Percentiles rank a stretch among this genome's conserved stretches.
These are phyloP conservation scores for Streblospio benedicti DNA, from an alignment of 1,140 invertebrate genomes.

Conservation along the genomic window DNA sequence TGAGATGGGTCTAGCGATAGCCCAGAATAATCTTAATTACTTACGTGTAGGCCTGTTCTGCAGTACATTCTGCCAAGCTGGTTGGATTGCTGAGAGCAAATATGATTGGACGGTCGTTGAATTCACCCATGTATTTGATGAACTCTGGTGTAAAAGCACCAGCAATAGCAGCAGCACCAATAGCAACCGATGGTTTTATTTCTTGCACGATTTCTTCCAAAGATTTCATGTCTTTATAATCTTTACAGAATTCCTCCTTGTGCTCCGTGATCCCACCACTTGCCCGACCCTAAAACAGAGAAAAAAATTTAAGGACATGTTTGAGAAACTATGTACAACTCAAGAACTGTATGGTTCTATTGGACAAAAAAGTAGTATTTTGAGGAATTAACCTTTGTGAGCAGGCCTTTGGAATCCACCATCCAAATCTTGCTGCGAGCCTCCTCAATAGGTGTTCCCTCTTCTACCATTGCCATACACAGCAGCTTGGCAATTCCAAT, in stretches of 20 bases:
- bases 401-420: slow-evolving; percentile 49
- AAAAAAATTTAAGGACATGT: background rate
- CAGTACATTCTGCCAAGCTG: slow-evolving; percentile 90
- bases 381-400: slow-evolving; percentile 9
- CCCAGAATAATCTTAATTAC: slow-evolving; percentile 4
- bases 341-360: background rate
- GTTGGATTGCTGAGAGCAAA: slow-evolving; percentile 96
- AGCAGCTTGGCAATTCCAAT: slow-evolving; percentile 81
- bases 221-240: slow-evolving; percentile 6
- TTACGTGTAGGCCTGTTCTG: slow-evolving; percentile 62
- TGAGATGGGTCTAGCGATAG: too few relatives aligned
- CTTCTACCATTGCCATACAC: slow-evolving; percentile 72
- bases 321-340: background rate
- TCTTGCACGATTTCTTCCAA: slow-evolving; percentile 15
- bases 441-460: slow-evolving; percentile 66
- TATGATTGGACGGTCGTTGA: slow-evolving; percentile 79
- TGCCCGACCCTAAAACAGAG: slow-evolving; percentile 13
- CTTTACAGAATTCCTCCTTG: slow-evolving; percentile 20
- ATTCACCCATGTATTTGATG: slow-evolving; percentile 72
- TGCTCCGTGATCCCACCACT: slow-evolving; percentile 21
- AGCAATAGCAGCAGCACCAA: slow-evolving; percentile 69
- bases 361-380: background rate
- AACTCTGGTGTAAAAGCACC: slow-evolving; percentile 82
- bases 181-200: slow-evolving; percentile 23
- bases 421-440: slow-evolving; percentile 73